Base-by-base conservation (phyloP, 2,888 invertebrate genomes). In the Silvanus unidentatus region DNA sequence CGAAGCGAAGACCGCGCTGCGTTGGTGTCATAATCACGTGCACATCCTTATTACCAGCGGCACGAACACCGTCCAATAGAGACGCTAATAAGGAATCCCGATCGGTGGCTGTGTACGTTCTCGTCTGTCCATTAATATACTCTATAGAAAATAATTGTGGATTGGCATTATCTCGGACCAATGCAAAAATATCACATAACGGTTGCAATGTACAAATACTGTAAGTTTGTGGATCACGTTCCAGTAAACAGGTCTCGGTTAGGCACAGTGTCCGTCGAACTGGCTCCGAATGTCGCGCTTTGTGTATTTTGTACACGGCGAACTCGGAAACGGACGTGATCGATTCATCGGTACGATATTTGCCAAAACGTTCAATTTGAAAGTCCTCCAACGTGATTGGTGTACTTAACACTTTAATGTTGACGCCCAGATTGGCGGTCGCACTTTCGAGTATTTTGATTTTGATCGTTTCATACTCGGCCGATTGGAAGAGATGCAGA, bases 291-390 rank as follows among this genome's bases (percentile, higher is more conserved):
- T 91, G 88, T 16, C 93, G 78, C 1, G 81, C 76, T 12, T 88
- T 87, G 58, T 80, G 80, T 57, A 88, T 81, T 75, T 99, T 99
- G 68, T 97, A 92, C 2, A 99, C 95, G 49, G 83, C 83, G 71
- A 99, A 99, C 75, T 99, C 99, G 11, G 92, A 89, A 49, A 97
- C 83, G 1, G 98, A 97, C 2, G 98, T 99, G 65, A 97, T 83
- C 67, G 90, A 90, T 68, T 95, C 92, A 73, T 99, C 99, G 9
- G 86, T 86, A 64, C 96, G 89, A 72, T 85, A 94, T 70, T 91
- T 90, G 50, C 98, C 98, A 69, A 99, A 85, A 66, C 95, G 77
- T 68, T 92, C 87, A 52, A 81, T 80, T 58, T 88, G 81, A 68
- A 94, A 95, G 65, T 93, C 89, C 57, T 93, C 89, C 53, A 90